phyloP scores from a whole-genome alignment of 2,113 vertebrate genomes.

The Myiozetetes cayanensis region DNA sequence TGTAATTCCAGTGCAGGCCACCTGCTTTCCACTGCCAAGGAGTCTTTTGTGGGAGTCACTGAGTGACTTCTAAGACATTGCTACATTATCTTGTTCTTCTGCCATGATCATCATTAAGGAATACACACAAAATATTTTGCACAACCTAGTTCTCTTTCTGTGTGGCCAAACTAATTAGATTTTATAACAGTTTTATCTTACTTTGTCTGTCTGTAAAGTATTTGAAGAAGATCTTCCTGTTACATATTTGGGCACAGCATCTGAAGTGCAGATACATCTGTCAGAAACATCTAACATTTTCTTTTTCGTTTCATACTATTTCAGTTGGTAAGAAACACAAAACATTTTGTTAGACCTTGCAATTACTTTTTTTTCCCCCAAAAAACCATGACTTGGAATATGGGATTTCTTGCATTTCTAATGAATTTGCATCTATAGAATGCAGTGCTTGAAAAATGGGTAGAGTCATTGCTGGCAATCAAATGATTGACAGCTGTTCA shows the following conservation, averaged over 20 bases:
- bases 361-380: background rate
- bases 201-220: background rate
- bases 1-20: background rate
- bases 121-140: background rate
- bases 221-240: background rate
- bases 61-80: background rate
- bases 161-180: background rate
- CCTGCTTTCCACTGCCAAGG: background rate
- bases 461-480: background rate
- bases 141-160: background rate
- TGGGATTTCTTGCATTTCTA: background rate
- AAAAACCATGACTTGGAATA: background rate
- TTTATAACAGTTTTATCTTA: background rate
- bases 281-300: background rate
- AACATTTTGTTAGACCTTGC: background rate
- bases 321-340: background rate
- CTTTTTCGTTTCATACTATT: background rate
- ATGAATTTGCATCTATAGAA: background rate
- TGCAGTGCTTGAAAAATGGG: background rate
- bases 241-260: background rate
- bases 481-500: accelerated
- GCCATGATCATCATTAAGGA: no score
- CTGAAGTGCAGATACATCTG: background rate
- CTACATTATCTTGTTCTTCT: background rate
- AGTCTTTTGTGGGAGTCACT: background rate